phyloP scores from a whole-genome alignment of 2,888 invertebrate species.

The Hirtodrosophila confusa region DNA sequence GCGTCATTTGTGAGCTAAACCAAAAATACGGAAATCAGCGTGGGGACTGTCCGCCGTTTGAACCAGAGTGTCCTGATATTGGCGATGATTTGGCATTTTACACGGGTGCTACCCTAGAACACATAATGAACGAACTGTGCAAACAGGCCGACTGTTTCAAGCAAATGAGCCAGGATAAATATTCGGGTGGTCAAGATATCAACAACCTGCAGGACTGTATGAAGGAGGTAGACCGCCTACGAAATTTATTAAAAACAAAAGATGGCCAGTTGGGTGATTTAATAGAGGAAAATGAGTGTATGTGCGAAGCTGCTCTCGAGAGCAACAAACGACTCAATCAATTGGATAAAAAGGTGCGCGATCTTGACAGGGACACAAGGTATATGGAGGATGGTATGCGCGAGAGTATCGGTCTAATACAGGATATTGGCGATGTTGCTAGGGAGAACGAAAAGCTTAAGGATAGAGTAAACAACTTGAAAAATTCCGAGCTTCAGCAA shows the following conservation, averaged over 20 bases:
- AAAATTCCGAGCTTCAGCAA: conserved; percentile 60
- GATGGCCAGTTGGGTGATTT: conserved; percentile 43
- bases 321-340: conserved; percentile 49
- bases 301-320: conserved; percentile 50
- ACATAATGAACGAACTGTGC: conserved; percentile 78
- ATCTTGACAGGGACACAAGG: conserved; percentile 60
- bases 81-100: conserved; percentile 78
- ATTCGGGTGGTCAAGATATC: conserved; percentile 29
- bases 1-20: conserved; percentile 67
- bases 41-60: conserved; percentile 52
- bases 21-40: conserved; percentile 49
- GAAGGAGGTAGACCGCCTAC: conserved; percentile 59
- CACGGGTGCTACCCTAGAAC: conserved; percentile 74
- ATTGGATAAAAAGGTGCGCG: conserved; percentile 52
- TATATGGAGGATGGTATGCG: conserved; percentile 66
- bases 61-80: conserved; percentile 55
- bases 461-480: conserved; percentile 62
- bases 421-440: conserved; percentile 74
- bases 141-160: conserved; percentile 60
- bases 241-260: conserved; percentile 44
- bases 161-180: conserved; percentile 37
- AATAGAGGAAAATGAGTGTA: conserved; percentile 53
- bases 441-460: conserved; percentile 66
- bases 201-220: conserved; percentile 50
- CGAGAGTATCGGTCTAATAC: conserved; percentile 66